phyloP scores from a whole-genome alignment of 1,140 invertebrate species.

The Drosophila pachea region DNA sequence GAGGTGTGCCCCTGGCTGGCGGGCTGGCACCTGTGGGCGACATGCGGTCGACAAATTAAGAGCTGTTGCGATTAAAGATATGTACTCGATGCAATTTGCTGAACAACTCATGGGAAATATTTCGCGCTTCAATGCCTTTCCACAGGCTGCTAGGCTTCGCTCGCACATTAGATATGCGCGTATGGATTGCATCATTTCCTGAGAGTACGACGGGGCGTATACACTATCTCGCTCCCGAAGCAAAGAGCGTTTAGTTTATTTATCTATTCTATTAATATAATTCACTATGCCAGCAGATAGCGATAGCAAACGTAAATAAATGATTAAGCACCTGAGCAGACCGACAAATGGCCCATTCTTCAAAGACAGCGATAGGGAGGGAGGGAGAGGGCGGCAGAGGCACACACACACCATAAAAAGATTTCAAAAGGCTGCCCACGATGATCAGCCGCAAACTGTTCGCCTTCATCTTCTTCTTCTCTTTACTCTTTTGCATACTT shows the following conservation, averaged over 20 bases:
- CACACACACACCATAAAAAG: conserved; percentile 32
- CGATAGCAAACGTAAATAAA: conserved; percentile 36
- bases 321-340: conserved; percentile 31
- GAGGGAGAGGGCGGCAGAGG: too few species aligned
- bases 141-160: conserved; percentile 15
- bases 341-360: background rate
- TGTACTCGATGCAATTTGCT: conserved; percentile 11
- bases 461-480: too few species aligned
- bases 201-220: conserved; percentile 7
- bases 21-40: conserved; percentile 30
- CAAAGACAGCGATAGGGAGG: conserved; percentile 32
- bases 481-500: conserved; percentile 12
- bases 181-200: conserved; percentile 30
- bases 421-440: conserved; percentile 39
- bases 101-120: conserved; percentile 14
- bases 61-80: conserved; percentile 22
- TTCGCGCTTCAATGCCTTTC: conserved; percentile 35
- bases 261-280: conserved; percentile 41
- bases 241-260: conserved; percentile 35
- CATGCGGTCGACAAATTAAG: conserved; percentile 31
- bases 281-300: conserved; percentile 24
- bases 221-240: background rate
- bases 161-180: conserved; percentile 21
- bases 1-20: conserved; percentile 24
- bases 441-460: background rate